Evolutionary conservation across 2,113 vertebrate species (phyloP), one percentile per base, ranked within the genome.

Genomic region (Lates calcarifer): DNA sequence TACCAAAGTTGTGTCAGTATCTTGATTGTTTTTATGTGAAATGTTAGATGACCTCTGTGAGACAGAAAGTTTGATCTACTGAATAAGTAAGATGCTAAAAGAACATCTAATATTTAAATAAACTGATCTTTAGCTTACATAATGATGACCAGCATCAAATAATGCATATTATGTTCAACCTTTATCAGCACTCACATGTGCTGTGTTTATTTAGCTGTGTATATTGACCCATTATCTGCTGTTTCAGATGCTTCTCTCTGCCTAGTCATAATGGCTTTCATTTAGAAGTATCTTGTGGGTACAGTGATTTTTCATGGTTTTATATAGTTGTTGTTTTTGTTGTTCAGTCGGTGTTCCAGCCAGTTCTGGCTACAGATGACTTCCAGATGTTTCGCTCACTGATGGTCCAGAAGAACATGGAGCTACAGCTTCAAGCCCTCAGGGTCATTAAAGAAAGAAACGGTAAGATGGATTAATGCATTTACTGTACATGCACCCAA

Each of bases 331-430:
- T 18, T 31, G 4, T 68, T 49, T 60, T 29, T 83, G 26, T 86
- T 62, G 12, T 69, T 37, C 73, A 99, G 98, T 85, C 95, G 17
- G 95, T 98, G 72, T 95, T 99, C 92, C 97, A 98, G 87, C 97
- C 97, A 1, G 96, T 99, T 60, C 65, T 99, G 86, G 98, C 98
- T 75, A 97, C 97, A 83, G 97, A 98, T 84, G 98, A 99, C 87
- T 99, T 99, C 90, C 96, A 96, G 86, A 94, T 98, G 80, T 99
- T 99, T 93, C 98, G 97, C 82, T 95, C 96, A 18, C 93, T 99
- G 96, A 99, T 99, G 98, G 95, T 98, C 49, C 97, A 99, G 93
- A 99, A 98, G 94, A 99, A 99, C 74, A 95, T 97, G 85, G 98
- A 99, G 94, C 97, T 99, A 88, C 98, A 99, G 91, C 94, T 99